These are phyloP conservation scores for Carettochelys insculpta DNA, from an alignment of 2,113 vertebrate species.

Conservation along the genomic window DNA sequence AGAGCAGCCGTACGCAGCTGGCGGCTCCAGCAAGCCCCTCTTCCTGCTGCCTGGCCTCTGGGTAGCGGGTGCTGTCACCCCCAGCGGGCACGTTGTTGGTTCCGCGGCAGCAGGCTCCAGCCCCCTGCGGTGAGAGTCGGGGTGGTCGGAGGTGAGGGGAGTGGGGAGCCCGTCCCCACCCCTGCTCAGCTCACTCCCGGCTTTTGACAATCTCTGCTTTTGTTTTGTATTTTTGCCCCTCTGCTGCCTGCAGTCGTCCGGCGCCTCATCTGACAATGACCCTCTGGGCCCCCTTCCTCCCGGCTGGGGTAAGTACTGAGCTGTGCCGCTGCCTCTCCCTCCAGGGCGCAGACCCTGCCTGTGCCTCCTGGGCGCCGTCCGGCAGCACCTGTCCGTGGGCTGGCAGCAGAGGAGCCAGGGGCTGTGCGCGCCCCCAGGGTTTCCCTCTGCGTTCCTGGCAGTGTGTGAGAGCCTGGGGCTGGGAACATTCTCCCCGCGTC, in stretches of 20 bases:
- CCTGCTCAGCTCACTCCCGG: fast-evolving
- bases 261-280: conserved; percentile 89
- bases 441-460: fast-evolving
- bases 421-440: too few species aligned
- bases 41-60: neutral
- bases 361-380: neutral
- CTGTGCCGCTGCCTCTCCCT: neutral
- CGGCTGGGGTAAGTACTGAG: conserved; percentile 94
- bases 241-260: conserved; percentile 85
- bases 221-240: conserved; percentile 66
- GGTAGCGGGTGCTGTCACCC: neutral
- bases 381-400: neutral
- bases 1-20: conserved; percentile 63
- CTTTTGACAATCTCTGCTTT: conserved; percentile 17
- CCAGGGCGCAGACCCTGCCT: fast-evolving
- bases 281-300: conserved; percentile 92
- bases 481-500: fast-evolving
- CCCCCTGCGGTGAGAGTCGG: neutral
- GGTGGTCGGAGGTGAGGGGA: conserved; percentile 14
- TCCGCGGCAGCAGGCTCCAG: neutral
- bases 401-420: too few species aligned
- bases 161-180: fast-evolving
- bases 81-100: neutral
- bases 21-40: neutral
- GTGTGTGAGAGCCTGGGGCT: neutral